phyloP scores from a whole-genome alignment of 2,888 invertebrate genomes.

The Dryocosmus kuriphilus region DNA sequence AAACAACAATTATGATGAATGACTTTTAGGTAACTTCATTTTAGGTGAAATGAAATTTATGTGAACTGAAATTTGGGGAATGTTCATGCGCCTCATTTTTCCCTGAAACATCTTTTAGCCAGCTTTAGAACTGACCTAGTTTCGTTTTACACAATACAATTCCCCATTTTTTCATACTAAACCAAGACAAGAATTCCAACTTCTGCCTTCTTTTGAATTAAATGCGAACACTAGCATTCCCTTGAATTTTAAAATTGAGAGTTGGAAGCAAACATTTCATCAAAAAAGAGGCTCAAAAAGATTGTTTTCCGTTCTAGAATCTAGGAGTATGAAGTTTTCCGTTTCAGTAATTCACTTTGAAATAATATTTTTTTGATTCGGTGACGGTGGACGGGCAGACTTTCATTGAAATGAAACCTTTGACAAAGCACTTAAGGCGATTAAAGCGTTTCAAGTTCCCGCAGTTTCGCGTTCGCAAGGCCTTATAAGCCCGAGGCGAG shows the following conservation, averaged over 20 bases:
- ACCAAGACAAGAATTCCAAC: background rate
- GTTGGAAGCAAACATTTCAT: background rate
- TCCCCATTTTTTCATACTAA: background rate
- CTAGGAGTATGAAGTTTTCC: background rate
- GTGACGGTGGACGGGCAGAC: background rate
- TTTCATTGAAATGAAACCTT: conserved; percentile 23
- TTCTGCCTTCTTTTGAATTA: background rate
- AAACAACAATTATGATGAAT: too few species aligned
- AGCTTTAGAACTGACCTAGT: background rate
- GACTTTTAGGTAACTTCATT: too few species aligned
- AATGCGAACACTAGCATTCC: background rate
- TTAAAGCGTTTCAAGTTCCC: conserved; percentile 39
- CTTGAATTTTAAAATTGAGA: background rate
- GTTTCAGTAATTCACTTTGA: background rate
- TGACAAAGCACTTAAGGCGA: conserved; percentile 39
- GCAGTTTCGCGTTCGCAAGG: conserved; percentile 36
- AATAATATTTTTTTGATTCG: conserved; percentile 15
- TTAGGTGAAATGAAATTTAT: too few species aligned
- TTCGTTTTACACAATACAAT: conserved; percentile 15
- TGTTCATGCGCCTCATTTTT: too few species aligned
- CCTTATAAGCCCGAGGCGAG: conserved; percentile 35
- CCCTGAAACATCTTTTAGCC: background rate
- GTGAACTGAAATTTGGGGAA: too few species aligned
- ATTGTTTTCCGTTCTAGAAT: background rate
- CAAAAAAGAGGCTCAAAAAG: background rate